Evolutionary conservation across 2,888 invertebrate species (phyloP), one percentile per base, ranked within the genome.

Genomic region (Syrista parreyssii): DNA sequence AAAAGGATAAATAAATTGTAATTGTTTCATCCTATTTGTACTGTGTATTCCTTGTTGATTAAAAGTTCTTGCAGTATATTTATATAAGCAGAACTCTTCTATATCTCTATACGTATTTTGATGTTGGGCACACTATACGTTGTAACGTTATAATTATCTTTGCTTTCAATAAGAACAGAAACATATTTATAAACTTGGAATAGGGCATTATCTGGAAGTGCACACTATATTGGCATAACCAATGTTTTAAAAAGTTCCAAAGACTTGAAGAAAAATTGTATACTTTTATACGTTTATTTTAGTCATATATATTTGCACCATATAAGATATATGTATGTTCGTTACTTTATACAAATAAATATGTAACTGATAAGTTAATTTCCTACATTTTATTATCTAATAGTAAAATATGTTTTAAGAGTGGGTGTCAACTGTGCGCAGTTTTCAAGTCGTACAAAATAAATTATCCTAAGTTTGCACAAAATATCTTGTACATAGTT

Each of bases 301-400:
- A 69, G 15, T 55, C 12, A 36, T 76, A 35, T 31, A 34, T 40
- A 23, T 73, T 15, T 68, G 15, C 40, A 55, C 68, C 68, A 74
- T 79, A 71, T 76, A 82, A 76, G 79, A 73, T 79, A 74, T 78
- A 80, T 78, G 79, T 75, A 82, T 78, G 79, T 76, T 76, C 75
- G 79, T 82, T 79, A 77, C n/a, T 73, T 73, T 78, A 68, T 68
- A 73, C 34, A 55, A 36, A 15, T 72, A 33, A 73, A 73, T 30
- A 30, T 32, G 9, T 32, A 32, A 30, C 12, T 71, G 69, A 68
- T 33, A 32, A 15, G 12, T 35, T 74, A 33, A 31, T 31, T 55
- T 55, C 23, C 9, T 9, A 23, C 23, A 55, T 9, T 55, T 23
- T 55, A 9, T 40, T 6, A 40, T 55, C 0, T 55, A 55, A 23